These are phyloP conservation scores for Butorides virescens DNA, from an alignment of 2,113 vertebrate genomes.

Conservation along the genomic window DNA sequence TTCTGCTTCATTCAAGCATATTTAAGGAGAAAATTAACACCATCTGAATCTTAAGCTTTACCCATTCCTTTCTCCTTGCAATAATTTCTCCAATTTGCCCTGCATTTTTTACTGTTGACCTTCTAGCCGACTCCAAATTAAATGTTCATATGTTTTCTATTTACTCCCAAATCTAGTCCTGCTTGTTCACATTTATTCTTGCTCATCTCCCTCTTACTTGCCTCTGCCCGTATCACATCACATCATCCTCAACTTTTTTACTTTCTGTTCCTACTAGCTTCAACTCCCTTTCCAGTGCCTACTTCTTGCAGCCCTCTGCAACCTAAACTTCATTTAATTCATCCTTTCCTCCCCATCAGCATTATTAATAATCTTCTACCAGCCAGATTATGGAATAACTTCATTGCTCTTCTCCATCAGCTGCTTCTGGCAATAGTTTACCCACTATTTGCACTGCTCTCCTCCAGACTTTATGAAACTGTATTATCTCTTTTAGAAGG, in stretches of 20 bases:
- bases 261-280: not conserved
- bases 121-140: slow-evolving; percentile 10
- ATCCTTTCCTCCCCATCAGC: not conserved
- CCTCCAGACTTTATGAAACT: not conserved
- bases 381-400: not conserved
- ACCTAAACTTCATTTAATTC: not conserved
- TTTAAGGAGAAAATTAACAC: slow-evolving; percentile 49
- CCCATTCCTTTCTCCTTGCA: not conserved
- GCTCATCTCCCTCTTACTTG: slow-evolving; percentile 3
- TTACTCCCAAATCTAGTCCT: not conserved
- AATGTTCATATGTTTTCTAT: slow-evolving; percentile 33
- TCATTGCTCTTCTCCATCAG: not conserved
- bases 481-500: not conserved
- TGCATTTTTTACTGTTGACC: slow-evolving; percentile 24
- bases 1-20: slow-evolving; percentile 24
- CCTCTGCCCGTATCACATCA: not conserved
- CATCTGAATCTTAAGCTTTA: not conserved
- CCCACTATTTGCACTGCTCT: not conserved
- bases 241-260: slow-evolving; percentile 1
- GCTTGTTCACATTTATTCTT: slow-evolving; percentile 31
- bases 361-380: not conserved
- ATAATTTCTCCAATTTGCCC: slow-evolving; percentile 8
- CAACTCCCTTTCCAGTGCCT: not conserved
- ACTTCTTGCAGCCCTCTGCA: not conserved
- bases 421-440: not conserved